Evolutionary conservation across 1,140 invertebrate genomes (phyloP), one percentile per base, ranked within the genome.

Genomic region (Yoshiicerus persimilis): DNA sequence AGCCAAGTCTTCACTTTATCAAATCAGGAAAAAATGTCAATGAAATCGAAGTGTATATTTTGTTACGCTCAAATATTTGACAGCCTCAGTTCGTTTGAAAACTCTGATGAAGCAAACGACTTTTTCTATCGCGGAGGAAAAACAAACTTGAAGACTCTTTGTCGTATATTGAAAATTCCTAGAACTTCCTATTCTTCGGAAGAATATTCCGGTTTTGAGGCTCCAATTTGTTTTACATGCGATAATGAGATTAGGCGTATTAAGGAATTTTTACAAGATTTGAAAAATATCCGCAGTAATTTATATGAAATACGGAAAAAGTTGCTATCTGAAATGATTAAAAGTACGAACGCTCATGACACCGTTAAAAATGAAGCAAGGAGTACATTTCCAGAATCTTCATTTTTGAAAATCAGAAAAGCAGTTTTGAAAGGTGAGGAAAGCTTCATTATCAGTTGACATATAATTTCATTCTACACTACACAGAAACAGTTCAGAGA

Each of bases 171-270:
- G 16, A 80, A 38, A 38, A 80, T 80, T 80, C 75, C 75, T 20
- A 38, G 30, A 80, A 34, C 30, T 36, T 80, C 75, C 8, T 80
- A 80, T n/a, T 80, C 75, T 13, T 4, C 75, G 6, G 75, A 80
- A 9, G 75, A 80, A 36, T 87, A 83, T 38, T 83, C 39, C 23
- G 87, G 66, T 2, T 85, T 64, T 85, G 62, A 84, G 62, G 56
- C 80, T n/a, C 87, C 87, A 9, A 88, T 85, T 39, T 88, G 87
- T 56, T 38, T 11, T 10, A 70, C 8, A 4, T 88, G 87, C 16
- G 64, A 75, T 16, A 25, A 2, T 38, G 84, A 84, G 4, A 25
- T 88, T 8, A 10, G n/a, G 5, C 20, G 77, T 8, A 64, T 83
- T 64, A 83, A 88, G 13, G 56, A 84, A 27, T 36, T 84, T 38